Base-by-base conservation (phyloP, 2,113 vertebrate genomes). In the Tinamus guttatus region DNA sequence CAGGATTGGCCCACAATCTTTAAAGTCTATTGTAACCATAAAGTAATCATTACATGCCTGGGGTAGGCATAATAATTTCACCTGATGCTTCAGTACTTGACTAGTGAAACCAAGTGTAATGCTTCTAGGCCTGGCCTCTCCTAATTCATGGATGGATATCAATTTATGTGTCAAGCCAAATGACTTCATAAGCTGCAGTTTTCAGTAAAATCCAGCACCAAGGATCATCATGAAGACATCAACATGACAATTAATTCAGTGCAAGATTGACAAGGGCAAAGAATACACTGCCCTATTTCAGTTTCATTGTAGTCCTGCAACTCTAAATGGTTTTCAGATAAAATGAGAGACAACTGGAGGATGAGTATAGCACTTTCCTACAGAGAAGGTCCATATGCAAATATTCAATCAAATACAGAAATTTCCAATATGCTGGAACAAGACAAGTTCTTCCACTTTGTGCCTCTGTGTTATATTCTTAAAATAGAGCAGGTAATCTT, bases 1-100 rank as follows among this genome's bases (percentile, higher is more conserved):
- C 81, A 97, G 92, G 86, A 93, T 87, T 47, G 88, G 77, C 64
- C 52, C n/a, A 89, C 4, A 4, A 58, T 62, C 74, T 92, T 96
- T 85, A 90, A 96, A 88, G 73, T 27, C 13, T 10, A 90, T 81
- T n/a, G 5, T 69, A 79, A 70, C 51, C 47, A 71, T 76, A 78
- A 79, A 74, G 40, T 28, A 85, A 90, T 21, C 38, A 78, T 94
- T 28, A 52, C 58, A 34, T 69, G 96, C 41, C 62, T 74, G 85
- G 70, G 54, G 59, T 5, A 79, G 34, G 9, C 81, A 89, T 34
- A 89, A 76, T 56, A 45, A 40, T 67, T 93, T 71, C 30, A 63
- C 5, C 2, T 41, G 74, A 69, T 17, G 2, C 41, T 95, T 11
- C 49, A 34, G 36, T 91, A 63, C 62, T 87, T 9, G 13, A 60